Conservation (phyloP, 2,888 invertebrate species). For the Keiferia lycopersicella region DNA sequence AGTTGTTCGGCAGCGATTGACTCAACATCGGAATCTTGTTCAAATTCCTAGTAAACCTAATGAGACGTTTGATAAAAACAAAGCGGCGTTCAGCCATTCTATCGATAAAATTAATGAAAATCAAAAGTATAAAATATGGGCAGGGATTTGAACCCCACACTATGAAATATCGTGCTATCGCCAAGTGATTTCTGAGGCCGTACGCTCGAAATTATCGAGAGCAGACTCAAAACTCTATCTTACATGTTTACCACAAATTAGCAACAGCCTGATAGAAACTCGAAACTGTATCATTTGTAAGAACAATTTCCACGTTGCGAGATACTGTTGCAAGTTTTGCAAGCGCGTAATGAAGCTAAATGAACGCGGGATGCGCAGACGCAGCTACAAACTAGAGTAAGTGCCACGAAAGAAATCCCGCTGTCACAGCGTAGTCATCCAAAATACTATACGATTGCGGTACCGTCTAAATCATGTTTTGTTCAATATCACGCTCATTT, state of each 20-base stretch:
- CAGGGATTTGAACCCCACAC: too few relatives aligned
- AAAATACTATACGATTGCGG: too few relatives aligned
- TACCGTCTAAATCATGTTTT: too few relatives aligned
- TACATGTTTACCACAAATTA: conserved; percentile 20
- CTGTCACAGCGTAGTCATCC: not conserved
- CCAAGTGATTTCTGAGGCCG: too few relatives aligned
- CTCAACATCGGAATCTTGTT: conserved; percentile 5
- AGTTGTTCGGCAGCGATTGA: not conserved
- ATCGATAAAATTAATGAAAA: not conserved
- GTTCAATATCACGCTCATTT: too few relatives aligned
- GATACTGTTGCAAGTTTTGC: conserved; percentile 50
- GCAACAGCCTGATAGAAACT: conserved; percentile 21
- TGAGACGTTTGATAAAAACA: conserved; percentile 2
- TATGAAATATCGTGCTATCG: too few relatives aligned
- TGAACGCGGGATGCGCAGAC: conserved; percentile 51
- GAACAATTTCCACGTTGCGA: conserved; percentile 50
- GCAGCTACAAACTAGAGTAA: conserved; percentile 19
- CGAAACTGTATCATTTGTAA: conserved; percentile 38
- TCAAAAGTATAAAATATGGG: too few relatives aligned
- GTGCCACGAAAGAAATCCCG: not conserved
- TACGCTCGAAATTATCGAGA: not conserved
- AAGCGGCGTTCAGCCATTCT: not conserved
- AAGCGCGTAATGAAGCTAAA: conserved; percentile 61
- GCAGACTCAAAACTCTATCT: not conserved
- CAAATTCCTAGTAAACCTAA: not conserved